These are phyloP conservation scores for Mesocricetus auratus DNA, from an alignment of 2,113 vertebrate species.

Conservation along the genomic window DNA sequence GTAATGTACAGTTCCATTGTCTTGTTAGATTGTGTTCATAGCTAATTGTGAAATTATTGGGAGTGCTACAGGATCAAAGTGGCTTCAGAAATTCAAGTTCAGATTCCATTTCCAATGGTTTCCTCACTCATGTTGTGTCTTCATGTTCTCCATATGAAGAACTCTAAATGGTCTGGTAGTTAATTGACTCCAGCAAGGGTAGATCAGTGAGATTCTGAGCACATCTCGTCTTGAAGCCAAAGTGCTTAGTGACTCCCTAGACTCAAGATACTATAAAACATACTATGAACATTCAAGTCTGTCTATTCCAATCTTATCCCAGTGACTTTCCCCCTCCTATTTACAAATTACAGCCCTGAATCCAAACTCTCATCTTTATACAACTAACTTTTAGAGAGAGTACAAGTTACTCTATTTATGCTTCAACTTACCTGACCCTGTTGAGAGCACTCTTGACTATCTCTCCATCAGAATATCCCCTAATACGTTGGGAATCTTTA, in stretches of 20 bases:
- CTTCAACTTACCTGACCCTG: conserved; percentile 17
- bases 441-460: neutral
- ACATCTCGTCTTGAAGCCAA: conserved; percentile 11
- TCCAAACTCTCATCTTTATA: conserved; percentile 41
- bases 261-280: neutral
- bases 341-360: conserved; percentile 45
- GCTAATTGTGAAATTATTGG: neutral
- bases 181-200: neutral
- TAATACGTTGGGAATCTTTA: neutral
- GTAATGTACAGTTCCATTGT: conserved; percentile 15
- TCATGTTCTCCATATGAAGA: neutral
- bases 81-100: neutral
- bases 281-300: neutral
- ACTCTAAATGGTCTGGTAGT: neutral
- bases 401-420: neutral
- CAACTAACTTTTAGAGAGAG: conserved; percentile 17
- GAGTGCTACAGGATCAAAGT: neutral
- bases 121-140: neutral
- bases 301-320: conserved; percentile 10
- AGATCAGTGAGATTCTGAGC: conserved; percentile 27
- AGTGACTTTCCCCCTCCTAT: conserved; percentile 2
- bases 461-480: neutral
- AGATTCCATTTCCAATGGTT: conserved; percentile 1
- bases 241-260: neutral
- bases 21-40: conserved; percentile 26